Base-by-base conservation (phyloP, 2,888 invertebrate species). In the Thyatira batis region DNA sequence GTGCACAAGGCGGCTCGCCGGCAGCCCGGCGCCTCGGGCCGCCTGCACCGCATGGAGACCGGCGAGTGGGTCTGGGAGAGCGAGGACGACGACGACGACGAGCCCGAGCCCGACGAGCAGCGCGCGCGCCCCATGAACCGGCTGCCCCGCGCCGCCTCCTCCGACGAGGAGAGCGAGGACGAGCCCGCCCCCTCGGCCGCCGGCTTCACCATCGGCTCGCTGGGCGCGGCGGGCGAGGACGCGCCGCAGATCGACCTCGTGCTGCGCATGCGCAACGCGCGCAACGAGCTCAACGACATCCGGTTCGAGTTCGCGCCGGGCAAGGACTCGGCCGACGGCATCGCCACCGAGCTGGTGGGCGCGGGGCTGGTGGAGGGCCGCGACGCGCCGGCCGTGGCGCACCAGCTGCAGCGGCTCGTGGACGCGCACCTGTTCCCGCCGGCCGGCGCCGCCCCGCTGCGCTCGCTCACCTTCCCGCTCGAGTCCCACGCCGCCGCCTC, bases 11-110 rank as follows among this genome's bases (percentile, higher is more conserved):
- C 95, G 55, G 93, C 95, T 61, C 95, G 95, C 80, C 93, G 97
- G 61, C 96, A 97, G 86, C 97, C 98, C 0, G 98, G 98, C 25
- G 95, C 97, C 0, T 96, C 96, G 20, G 96, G 96, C 13, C 93
- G 96, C 0, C 91, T 98, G 62, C 98, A 98, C 86, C 95, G 98
- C 76, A 98, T 98, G 66, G 97, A 98, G 72, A 98, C 98, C 21
- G 99, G 99, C 33, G 98, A 98, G 84, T 99, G 99, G 99, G 98
- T 98, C 58, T 99, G 99, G 98, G 98, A 98, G 57, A 98, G 98
- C 72, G 97, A 97, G 77, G 98, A 98, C 77, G 97, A 98, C 69
- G 96, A 95, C 70, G 95, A 94, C 54, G 87, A 81, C 58, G 89
- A 86, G 92, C 93, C 93, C 61, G 93, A 93, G 77, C 91, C 94